Percentiles rank a stretch among this genome's conserved stretches.
phyloP scores from a whole-genome alignment of 2,888 invertebrate species.

The Dexiosoma caninum region DNA sequence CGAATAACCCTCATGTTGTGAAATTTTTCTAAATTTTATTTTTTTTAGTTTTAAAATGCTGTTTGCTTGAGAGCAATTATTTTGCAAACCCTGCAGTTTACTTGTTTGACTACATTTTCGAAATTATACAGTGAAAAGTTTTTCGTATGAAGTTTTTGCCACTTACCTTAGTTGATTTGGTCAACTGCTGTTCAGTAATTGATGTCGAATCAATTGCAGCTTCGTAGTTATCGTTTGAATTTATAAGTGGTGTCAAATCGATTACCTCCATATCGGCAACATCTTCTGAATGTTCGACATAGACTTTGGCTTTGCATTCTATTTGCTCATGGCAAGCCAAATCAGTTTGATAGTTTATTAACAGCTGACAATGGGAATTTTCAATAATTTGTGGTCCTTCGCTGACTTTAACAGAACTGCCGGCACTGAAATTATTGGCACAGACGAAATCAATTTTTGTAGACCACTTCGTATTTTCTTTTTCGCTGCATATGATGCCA shows the following conservation, averaged over 20 bases:
- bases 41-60: too few relatives aligned
- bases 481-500: slow-evolving; percentile 70
- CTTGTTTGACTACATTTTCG: background rate
- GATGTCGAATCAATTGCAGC: slow-evolving; percentile 72
- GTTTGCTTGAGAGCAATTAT: too few relatives aligned
- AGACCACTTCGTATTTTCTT: slow-evolving; percentile 69
- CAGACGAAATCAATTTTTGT: slow-evolving; percentile 78
- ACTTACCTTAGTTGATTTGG: slow-evolving; percentile 73
- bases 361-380: slow-evolving; percentile 77
- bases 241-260: slow-evolving; percentile 77
- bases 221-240: slow-evolving; percentile 75
- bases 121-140: background rate
- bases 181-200: slow-evolving; percentile 69
- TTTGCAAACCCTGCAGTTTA: background rate
- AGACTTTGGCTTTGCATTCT: slow-evolving; percentile 72
- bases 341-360: slow-evolving; percentile 77
- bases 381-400: slow-evolving; percentile 75
- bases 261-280: slow-evolving; percentile 69
- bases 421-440: slow-evolving; percentile 66
- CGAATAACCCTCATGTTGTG: too few relatives aligned
- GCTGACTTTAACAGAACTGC: slow-evolving; percentile 27
- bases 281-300: slow-evolving; percentile 69
- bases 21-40: too few relatives aligned
- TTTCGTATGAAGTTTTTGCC: too few relatives aligned
- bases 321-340: slow-evolving; percentile 76